Percentiles rank a stretch among this genome's conserved stretches.
phyloP scores from a whole-genome alignment of 2,797 vertebrate genomes.

The Vireo griseus region DNA sequence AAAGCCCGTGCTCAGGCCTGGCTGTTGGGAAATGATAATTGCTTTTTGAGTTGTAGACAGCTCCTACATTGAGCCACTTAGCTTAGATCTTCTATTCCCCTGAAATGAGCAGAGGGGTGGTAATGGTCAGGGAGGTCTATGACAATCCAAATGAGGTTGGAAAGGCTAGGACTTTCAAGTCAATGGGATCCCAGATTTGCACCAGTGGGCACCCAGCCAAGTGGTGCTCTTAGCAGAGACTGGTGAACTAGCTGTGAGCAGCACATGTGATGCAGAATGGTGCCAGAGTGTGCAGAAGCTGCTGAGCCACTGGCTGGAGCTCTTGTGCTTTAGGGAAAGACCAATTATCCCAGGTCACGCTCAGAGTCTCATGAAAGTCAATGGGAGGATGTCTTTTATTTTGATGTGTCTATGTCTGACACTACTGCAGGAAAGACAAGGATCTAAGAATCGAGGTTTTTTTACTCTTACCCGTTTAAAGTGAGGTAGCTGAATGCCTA shows the following conservation, averaged over 20 bases:
- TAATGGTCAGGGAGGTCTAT: background rate
- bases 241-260: background rate
- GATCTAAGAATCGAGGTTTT: background rate
- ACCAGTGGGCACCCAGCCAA: background rate
- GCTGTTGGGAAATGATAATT: background rate
- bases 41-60: background rate
- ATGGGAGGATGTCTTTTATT: background rate
- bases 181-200: background rate
- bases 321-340: background rate
- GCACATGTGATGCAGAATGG: fast-evolving
- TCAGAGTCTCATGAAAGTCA: background rate
- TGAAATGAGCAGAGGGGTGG: background rate
- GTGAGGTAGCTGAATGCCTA: background rate
- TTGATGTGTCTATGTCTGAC: background rate
- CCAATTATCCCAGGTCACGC: background rate
- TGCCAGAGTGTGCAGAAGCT: background rate
- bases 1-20: background rate
- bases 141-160: background rate
- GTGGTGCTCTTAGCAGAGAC: background rate
- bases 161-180: background rate
- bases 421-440: background rate
- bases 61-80: background rate
- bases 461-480: background rate
- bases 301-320: background rate
- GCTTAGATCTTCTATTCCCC: background rate